These are phyloP conservation scores for Entomobrya proxima DNA, from an alignment of 2,888 invertebrate species.

Conservation along the genomic window DNA sequence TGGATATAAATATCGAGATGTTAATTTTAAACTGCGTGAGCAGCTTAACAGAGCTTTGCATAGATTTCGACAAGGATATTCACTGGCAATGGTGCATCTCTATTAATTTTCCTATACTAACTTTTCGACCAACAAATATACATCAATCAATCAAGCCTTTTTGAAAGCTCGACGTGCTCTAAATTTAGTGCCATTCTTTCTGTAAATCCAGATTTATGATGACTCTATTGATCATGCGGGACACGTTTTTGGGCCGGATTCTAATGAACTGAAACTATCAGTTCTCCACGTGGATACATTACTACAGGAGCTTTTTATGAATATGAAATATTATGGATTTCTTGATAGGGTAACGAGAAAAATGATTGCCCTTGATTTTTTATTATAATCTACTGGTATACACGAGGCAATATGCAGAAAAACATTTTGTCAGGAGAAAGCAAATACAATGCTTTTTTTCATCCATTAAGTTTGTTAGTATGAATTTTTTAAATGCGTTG, in stretches of 20 bases:
- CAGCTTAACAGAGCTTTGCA: slow-evolving; percentile 72
- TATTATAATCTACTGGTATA: no score
- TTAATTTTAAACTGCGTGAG: slow-evolving; percentile 65
- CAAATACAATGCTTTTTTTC: no score
- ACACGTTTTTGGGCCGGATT: slow-evolving; percentile 76
- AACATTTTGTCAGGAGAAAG: no score
- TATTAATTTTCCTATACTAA: not conserved
- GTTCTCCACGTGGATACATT: slow-evolving; percentile 76
- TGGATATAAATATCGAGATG: slow-evolving; percentile 69
- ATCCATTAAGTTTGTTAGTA: no score
- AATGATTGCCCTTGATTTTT: not conserved
- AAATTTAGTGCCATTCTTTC: not conserved
- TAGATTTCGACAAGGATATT: slow-evolving; percentile 70
- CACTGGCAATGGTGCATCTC: slow-evolving; percentile 73
- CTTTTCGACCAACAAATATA: not conserved
- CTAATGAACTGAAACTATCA: slow-evolving; percentile 75
- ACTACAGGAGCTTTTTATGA: slow-evolving; percentile 75
- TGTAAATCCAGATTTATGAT: slow-evolving; percentile 75
- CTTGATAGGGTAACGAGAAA: slow-evolving; percentile 63
- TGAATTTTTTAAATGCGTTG: no score
- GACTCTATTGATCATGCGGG: slow-evolving; percentile 76
- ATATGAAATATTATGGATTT: slow-evolving; percentile 73
- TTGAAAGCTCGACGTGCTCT: not conserved
- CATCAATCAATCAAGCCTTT: not conserved
- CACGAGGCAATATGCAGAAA: no score